Evolutionary conservation across 2,113 vertebrate genomes (phyloP).

Genomic region (Pundamilia nyererei): DNA sequence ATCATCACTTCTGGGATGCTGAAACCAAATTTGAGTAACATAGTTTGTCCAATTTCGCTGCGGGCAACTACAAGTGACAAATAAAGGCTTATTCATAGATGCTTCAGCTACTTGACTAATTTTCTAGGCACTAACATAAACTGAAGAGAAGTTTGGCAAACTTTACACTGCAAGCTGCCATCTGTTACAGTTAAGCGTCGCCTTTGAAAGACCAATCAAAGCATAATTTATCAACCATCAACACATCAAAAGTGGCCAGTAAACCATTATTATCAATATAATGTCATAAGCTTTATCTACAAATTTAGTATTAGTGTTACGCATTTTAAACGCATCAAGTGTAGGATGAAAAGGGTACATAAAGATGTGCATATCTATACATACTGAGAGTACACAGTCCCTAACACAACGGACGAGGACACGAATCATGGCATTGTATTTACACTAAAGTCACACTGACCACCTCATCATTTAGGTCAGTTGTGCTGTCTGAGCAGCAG

Average conservation of each 20-base stretch:
- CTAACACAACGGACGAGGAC: slow-evolving; percentile 23
- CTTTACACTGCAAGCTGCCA: slow-evolving; percentile 1
- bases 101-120: background rate
- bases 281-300: slow-evolving; percentile 29
- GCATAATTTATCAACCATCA: slow-evolving; percentile 37
- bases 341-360: background rate
- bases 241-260: slow-evolving; percentile 26
- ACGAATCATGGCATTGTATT: slow-evolving; percentile 44
- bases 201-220: slow-evolving; percentile 26
- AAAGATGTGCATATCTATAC: background rate
- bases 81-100: background rate
- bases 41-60: background rate
- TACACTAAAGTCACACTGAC: slow-evolving; percentile 15
- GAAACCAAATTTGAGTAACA: background rate
- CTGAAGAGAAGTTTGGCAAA: background rate
- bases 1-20: background rate
- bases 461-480: slow-evolving; percentile 45
- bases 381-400: slow-evolving; percentile 8
- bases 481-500: slow-evolving; percentile 9
- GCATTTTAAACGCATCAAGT: slow-evolving; percentile 31
- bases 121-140: background rate
- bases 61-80: background rate
- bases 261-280: slow-evolving; percentile 29
- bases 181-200: slow-evolving; percentile 14
- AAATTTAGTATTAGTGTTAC: background rate